Conservation (phyloP, 2,113 vertebrate species). For the Lutjanus erythropterus region DNA sequence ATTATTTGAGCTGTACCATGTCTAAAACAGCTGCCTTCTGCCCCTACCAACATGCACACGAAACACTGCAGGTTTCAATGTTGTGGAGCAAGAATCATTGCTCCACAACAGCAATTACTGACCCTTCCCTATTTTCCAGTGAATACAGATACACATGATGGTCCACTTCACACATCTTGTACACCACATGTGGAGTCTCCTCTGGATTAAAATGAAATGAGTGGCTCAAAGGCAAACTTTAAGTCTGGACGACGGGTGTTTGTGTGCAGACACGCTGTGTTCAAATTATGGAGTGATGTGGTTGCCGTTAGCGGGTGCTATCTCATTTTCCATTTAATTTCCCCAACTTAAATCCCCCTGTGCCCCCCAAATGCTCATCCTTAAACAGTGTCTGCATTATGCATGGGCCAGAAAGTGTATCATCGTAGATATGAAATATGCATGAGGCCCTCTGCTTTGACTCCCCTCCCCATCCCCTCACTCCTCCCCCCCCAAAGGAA, state of each 20-base stretch:
- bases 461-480: constrained; percentile 25
- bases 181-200: constrained; percentile 14
- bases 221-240: constrained; percentile 21
- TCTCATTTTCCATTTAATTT: constrained; percentile 76
- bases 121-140: constrained; percentile 21
- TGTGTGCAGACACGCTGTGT: constrained; percentile 15
- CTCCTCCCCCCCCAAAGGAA: constrained; percentile 55
- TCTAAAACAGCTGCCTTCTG: neutral
- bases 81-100: neutral
- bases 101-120: neutral
- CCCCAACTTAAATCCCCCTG: constrained; percentile 50
- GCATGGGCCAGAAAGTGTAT: constrained; percentile 80
- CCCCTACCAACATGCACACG: neutral
- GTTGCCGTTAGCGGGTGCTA: constrained; percentile 38
- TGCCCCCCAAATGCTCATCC: constrained; percentile 45
- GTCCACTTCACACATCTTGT: constrained; percentile 37
- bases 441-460: constrained; percentile 67
- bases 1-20: too few species aligned
- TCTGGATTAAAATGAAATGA: constrained; percentile 22
- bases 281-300: constrained; percentile 47
- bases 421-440: constrained; percentile 79
- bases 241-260: neutral
- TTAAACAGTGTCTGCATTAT: constrained; percentile 82
- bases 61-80: neutral
- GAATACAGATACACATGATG: constrained; percentile 5